Evolutionary conservation across 2,797 vertebrate species (phyloP).

Genomic region (Propithecus deckenii): DNA sequence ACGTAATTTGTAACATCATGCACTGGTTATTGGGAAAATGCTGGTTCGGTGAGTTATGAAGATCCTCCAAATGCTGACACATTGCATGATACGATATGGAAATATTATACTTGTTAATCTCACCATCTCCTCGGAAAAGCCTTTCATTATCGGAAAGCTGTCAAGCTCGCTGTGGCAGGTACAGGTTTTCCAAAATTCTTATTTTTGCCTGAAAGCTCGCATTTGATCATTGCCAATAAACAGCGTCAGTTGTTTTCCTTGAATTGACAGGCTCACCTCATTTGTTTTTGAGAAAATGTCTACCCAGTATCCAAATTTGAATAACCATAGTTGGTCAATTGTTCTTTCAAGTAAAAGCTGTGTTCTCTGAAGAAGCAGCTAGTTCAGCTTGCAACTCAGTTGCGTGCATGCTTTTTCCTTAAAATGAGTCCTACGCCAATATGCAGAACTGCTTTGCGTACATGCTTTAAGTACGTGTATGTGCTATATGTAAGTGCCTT

Average conservation of each 20-base stretch:
- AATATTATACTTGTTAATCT: not conserved
- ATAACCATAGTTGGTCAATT: not conserved
- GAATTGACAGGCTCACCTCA: not conserved
- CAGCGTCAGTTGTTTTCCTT: slow-evolving; percentile 17
- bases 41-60: not conserved
- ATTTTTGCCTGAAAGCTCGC: slow-evolving; percentile 1
- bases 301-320: not conserved
- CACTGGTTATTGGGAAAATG: slow-evolving; percentile 7
- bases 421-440: accelerated
- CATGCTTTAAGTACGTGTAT: no score
- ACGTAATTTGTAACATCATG: not conserved
- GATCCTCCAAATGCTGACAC: slow-evolving; percentile 38
- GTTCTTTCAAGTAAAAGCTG: not conserved
- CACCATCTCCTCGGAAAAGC: not conserved
- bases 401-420: not conserved
- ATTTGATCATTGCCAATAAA: slow-evolving; percentile 25
- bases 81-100: slow-evolving; percentile 8
- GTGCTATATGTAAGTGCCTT: no score
- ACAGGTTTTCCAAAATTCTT: slow-evolving; percentile 43
- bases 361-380: not conserved
- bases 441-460: not conserved
- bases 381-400: not conserved
- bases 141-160: slow-evolving; percentile 47
- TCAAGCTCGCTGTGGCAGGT: not conserved
- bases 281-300: not conserved